Base-by-base conservation (phyloP, 2,888 invertebrate genomes). In the Habroteleia sp. region DNA sequence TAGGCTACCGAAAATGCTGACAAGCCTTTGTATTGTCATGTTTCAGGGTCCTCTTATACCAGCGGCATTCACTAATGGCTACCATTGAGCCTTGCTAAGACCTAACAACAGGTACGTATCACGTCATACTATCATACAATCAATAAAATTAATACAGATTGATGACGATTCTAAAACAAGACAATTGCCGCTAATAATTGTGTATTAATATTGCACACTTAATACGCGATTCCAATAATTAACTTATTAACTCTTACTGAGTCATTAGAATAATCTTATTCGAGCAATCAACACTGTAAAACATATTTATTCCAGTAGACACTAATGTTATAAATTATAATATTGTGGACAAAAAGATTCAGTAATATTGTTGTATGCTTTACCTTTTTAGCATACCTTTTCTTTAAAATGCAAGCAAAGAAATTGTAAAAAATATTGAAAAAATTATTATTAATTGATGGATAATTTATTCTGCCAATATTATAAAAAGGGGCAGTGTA, bases 41-140 rank as follows among this genome's bases (percentile, higher is more conserved):
- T 94, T 94, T 80, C 94, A 97, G 97, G 97, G 96, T 89, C 96
- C 97, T 89, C 92, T 97, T 92, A 97, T 97, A 93, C 97, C 97
- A 91, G 96, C 97, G 92, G 97, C 97, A 91, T 97, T 97, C 92
- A 97, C 97, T 93, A 97, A 97, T 93, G 97, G 97, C 92, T 97
- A 97, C 93, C 97, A 97, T 94, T 95, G 94, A 95, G 89, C 88
- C 86, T 87, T 85, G 84, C 86, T 87, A 86, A 85, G 82, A 86
- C 83, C 84, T 85, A 87, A 86, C 82, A 87, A 84, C 85, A 87
- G 86, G 88, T 88, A 84, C 76, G 83, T 84, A 78, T 79, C 54
- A 50, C 46, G 56, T 63, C 54, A 48, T 58, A 65, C 50, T 58
- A 27, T 69, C 50, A 20, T 37, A 63, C 50, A 63, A 68, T 68